A percentile compares a stretch with the other conserved stretches of the same genome.
phyloP scores from a whole-genome alignment of 2,888 invertebrate species.

The Chrysina gloriosa region DNA sequence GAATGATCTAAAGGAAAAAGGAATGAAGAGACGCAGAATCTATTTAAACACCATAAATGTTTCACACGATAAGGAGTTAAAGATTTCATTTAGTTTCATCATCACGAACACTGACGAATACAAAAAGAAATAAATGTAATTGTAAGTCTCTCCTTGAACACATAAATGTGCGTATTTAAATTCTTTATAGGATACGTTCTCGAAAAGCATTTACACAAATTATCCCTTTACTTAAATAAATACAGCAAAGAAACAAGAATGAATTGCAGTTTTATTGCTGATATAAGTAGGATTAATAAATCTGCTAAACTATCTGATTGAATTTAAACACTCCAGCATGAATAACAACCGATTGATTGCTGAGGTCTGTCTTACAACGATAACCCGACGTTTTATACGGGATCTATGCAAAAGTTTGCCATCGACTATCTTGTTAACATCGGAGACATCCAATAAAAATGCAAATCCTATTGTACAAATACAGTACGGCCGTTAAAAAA shows the following conservation, averaged over 20 bases:
- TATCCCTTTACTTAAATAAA: not conserved
- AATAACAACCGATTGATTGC: not conserved
- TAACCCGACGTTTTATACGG: not conserved
- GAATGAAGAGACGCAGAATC: too few species aligned
- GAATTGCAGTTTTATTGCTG: not conserved
- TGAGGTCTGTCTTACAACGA: not conserved
- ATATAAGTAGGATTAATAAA: conserved; percentile 1
- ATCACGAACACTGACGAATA: too few species aligned
- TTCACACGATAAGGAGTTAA: too few species aligned
- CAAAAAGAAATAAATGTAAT: too few species aligned
- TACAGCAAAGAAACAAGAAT: not conserved
- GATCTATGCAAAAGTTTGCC: conserved; percentile 21
- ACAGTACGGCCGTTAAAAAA: conserved; percentile 26
- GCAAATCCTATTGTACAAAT: conserved; percentile 33
- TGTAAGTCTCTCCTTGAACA: not conserved
- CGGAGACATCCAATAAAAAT: conserved; percentile 34
- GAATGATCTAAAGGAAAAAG: too few species aligned
- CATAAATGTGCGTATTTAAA: not conserved
- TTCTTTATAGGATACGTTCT: too few species aligned
- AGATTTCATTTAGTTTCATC: too few species aligned
- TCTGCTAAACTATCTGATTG: not conserved
- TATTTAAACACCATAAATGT: too few species aligned
- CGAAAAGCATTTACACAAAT: not conserved
- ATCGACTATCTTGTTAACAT: conserved; percentile 31
- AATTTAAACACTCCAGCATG: not conserved